Evolutionary conservation across 2,797 vertebrate species (phyloP).

Genomic region (Pyrocephalus nanus): DNA sequence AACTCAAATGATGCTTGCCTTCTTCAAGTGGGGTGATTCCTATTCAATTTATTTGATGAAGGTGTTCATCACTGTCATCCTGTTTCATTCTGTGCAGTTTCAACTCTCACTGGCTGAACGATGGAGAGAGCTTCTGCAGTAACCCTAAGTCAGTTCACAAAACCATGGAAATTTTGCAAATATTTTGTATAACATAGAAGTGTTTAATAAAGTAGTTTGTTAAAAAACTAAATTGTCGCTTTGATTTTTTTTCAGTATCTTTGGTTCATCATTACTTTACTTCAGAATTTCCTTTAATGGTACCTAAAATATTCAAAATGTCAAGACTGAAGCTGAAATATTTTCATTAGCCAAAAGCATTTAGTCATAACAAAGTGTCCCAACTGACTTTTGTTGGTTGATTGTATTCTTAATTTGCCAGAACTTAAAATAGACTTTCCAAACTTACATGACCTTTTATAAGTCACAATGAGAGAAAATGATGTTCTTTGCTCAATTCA

Average conservation of each 20-base stretch:
- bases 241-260: not conserved
- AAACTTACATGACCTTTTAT: not conserved
- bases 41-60: not conserved
- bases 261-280: not conserved
- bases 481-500: not conserved
- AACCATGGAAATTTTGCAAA: not conserved
- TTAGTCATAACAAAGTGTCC: not conserved
- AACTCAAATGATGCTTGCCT: not conserved
- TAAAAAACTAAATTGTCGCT: not conserved
- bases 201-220: not conserved
- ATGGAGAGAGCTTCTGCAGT: not conserved
- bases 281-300: not conserved
- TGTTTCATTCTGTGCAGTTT: not conserved
- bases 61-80: not conserved
- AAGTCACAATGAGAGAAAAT: not conserved
- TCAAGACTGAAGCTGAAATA: not conserved
- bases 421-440: not conserved
- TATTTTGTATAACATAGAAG: not conserved
- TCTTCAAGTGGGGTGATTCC: not conserved
- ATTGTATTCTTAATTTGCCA: not conserved
- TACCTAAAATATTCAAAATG: not conserved
- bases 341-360: not conserved
- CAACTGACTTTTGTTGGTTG: not conserved
- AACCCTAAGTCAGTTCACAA: not conserved
- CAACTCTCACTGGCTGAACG: not conserved